phyloP scores from a whole-genome alignment of 2,113 vertebrate genomes.

The Rhabdornis inornatus region DNA sequence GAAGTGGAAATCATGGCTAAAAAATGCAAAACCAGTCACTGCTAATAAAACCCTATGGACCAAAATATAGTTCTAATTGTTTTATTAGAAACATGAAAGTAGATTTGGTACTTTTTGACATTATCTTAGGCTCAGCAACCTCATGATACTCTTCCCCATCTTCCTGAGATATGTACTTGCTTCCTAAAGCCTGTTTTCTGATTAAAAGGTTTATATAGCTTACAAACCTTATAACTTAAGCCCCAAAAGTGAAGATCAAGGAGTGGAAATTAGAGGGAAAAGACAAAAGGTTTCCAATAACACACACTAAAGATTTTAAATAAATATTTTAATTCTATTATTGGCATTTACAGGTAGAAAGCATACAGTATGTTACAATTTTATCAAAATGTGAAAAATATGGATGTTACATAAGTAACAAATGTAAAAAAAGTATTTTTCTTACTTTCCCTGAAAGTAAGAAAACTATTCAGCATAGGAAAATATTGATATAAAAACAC shows the following conservation, averaged over 20 bases:
- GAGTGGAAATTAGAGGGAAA: background rate
- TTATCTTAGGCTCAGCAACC: background rate
- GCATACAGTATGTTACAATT: slow-evolving; percentile 99
- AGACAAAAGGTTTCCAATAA: background rate
- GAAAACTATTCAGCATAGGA: slow-evolving; percentile 94
- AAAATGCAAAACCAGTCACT: background rate
- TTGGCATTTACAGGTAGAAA: slow-evolving; percentile 99
- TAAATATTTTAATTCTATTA: slow-evolving; percentile 99
- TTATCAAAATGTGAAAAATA: slow-evolving; percentile 99
- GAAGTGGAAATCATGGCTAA: background rate
- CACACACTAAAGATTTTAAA: slow-evolving; percentile 82
- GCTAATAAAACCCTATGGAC: background rate
- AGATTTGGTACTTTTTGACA: background rate
- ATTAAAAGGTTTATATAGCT: background rate
- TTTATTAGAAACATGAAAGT: background rate
- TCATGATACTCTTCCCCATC: background rate
- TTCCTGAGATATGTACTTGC: background rate
- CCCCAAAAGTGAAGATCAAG: background rate
- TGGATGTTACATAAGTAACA: slow-evolving; percentile 99
- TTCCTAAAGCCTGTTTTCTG: background rate
- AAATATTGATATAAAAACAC: slow-evolving; percentile 97
- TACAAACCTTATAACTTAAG: background rate
- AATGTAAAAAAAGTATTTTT: slow-evolving; percentile 96
- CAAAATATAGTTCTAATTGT: background rate
- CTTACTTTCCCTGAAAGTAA: slow-evolving; percentile 99